Conservation (phyloP, 35 echinoderm and acorn worm genomes). For the Eucidaris tribuloides region DNA sequence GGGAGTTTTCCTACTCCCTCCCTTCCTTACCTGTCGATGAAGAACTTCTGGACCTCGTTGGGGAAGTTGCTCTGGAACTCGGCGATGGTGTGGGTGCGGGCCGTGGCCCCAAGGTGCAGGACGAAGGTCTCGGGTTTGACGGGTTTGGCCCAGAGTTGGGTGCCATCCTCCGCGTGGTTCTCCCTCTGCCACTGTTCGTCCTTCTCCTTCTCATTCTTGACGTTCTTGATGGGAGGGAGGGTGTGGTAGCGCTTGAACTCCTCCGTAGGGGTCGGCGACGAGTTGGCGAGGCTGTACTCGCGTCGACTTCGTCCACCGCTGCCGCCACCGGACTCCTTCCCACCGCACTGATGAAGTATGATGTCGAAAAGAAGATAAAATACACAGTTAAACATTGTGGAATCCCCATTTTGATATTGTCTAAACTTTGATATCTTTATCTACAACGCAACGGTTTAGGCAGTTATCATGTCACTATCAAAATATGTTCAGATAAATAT, state of each 20-base stretch:
- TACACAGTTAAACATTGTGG: no score
- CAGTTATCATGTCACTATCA: no score
- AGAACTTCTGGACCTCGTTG: slow-evolving; percentile 80
- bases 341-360: neutral
- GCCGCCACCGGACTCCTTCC: neutral
- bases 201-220: slow-evolving; percentile 43
- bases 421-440: no score
- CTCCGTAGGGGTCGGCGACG: slow-evolving; percentile 17
- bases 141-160: slow-evolving; percentile 78
- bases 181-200: slow-evolving; percentile 26
- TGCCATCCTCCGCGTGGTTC: slow-evolving; percentile 57
- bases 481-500: no score
- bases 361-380: no score
- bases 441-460: no score
- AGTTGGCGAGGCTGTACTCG: neutral
- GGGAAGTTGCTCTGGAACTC: slow-evolving; percentile 99
- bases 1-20: no score
- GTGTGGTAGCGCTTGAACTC: slow-evolving; percentile 98
- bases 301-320: neutral
- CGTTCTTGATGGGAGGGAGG: slow-evolving; percentile 80
- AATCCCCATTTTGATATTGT: no score
- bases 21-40: slow-evolving; percentile 95
- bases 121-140: slow-evolving; percentile 70
- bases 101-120: slow-evolving; percentile 81
- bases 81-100: slow-evolving; percentile 86